Evolutionary conservation across 2,888 invertebrate genomes (phyloP).

Genomic region (Myopa testacea): DNA sequence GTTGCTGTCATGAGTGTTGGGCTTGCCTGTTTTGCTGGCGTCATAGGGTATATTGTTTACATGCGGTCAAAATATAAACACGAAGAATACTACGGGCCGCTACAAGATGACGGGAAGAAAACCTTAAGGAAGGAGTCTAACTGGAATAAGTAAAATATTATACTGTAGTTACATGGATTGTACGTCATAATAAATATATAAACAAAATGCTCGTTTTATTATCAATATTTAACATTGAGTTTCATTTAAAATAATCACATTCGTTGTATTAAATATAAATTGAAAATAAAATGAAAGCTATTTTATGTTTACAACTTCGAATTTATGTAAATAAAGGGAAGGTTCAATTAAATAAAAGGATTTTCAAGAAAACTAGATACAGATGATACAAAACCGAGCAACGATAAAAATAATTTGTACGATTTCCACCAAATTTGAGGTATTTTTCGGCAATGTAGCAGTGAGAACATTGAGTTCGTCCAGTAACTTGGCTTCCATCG

Average conservation of each 20-base stretch:
- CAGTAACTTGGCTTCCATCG: constrained; percentile 80
- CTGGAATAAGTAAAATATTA: constrained; percentile 69
- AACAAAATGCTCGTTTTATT: constrained; percentile 14
- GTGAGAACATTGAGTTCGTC: constrained; percentile 79
- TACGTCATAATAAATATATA: not conserved
- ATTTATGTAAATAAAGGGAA: constrained; percentile 38
- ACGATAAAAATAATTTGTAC: not conserved
- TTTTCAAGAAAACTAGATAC: not conserved
- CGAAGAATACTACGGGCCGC: constrained; percentile 83
- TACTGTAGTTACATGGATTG: not conserved
- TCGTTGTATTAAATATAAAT: constrained; percentile 46
- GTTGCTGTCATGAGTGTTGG: constrained; percentile 87
- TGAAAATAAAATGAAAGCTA: constrained; percentile 38
- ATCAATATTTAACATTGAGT: constrained; percentile 38
- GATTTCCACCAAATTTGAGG: constrained; percentile 11
- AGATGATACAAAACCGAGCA: not conserved
- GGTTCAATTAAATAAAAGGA: constrained; percentile 25
- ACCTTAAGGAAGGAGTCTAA: constrained; percentile 82
- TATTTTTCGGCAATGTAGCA: constrained; percentile 13
- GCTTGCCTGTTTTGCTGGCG: constrained; percentile 77
- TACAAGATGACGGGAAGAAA: constrained; percentile 82
- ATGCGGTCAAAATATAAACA: constrained; percentile 85
- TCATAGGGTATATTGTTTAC: constrained; percentile 85
- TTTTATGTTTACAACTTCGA: constrained; percentile 40
- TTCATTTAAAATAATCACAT: constrained; percentile 56